phyloP scores from a whole-genome alignment of 2,888 invertebrate genomes.

The Arrhopalites spinosus region DNA sequence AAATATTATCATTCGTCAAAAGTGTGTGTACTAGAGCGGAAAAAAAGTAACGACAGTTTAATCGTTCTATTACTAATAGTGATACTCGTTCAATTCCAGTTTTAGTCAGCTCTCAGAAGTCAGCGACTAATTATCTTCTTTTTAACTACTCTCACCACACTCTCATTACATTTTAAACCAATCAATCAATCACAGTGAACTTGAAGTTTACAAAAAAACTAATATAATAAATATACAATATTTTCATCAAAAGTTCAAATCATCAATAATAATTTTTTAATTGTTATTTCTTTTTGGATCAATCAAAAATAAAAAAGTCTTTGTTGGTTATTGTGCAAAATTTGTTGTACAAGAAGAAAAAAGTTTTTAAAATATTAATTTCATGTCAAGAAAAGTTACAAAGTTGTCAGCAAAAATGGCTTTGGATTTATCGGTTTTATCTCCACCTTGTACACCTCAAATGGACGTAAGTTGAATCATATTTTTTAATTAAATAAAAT shows the following conservation, averaged over 20 bases:
- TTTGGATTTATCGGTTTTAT: constrained; percentile 61
- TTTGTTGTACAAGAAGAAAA: not conserved
- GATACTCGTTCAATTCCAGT: constrained; percentile 12
- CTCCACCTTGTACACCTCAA: constrained; percentile 75
- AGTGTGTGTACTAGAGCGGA: not conserved
- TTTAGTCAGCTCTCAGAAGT: not conserved
- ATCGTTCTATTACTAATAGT: not conserved
- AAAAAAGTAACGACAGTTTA: not conserved
- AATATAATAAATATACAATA: not conserved
- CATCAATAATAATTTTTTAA: too few relatives aligned
- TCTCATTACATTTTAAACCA: not conserved
- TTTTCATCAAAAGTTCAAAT: not conserved
- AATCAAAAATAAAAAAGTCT: too few relatives aligned
- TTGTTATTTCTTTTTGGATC: too few relatives aligned
- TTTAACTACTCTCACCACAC: not conserved
- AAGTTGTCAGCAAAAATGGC: constrained; percentile 43
- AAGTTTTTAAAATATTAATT: not conserved
- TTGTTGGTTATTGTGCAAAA: too few relatives aligned
- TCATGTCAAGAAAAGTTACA: not conserved
- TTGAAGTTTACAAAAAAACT: too few relatives aligned
- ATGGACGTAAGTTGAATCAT: constrained; percentile 30
- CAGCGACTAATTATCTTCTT: not conserved
- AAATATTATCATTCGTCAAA: not conserved
- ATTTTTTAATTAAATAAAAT: not conserved
- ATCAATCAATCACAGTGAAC: not conserved